Evolutionary conservation across 2,113 vertebrate genomes (phyloP), one percentile per base, ranked within the genome.

Genomic region (Condylura cristata): DNA sequence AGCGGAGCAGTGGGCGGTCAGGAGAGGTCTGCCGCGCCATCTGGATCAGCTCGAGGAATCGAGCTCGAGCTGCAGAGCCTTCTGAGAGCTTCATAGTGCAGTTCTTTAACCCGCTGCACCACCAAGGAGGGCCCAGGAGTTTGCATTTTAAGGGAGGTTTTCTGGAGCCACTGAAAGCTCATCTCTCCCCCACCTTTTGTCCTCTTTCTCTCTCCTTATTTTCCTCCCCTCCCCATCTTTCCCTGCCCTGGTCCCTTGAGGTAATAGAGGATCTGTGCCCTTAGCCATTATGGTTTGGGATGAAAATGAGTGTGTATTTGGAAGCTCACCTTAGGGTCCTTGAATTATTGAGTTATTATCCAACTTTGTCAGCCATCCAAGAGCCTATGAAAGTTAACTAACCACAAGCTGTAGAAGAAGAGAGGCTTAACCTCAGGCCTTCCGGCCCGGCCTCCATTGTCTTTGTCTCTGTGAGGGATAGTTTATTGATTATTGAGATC

Each of bases 341-440:
- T 87, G 44, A 20, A 13, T 85, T 95, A 96, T 95, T 96, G 96
- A 97, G 98, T 98, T 98, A 98, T 97, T 98, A 97, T 98, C 96
- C 98, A 84, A 84, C 70, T n/a, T 90, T 98, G 97, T 97, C 96
- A 97, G 95, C 82, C 86, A 96, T 97, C 81, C 79, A 97, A 97
- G 90, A 97, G 94, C 89, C 96, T 97, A n/a, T 80, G 79, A 97
- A 97, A 97, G 93, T 87, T 95, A 97, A 98, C n/a, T n/a, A n/a
- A n/a, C 95, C 92, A 96, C 8, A 71, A 96, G 95, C 94, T 96
- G 41, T 28, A 92, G 91, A 95, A 68, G 84, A 82, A 56, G 58
- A 84, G 30, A 9, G 17, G 93, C 92, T 95, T 97, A 95, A 93
- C 94, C 95, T 94, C 94, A 48, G 80, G 91, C 72, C 89, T 91